phyloP scores from a whole-genome alignment of 2,797 vertebrate genomes.

The Podargus strigoides region DNA sequence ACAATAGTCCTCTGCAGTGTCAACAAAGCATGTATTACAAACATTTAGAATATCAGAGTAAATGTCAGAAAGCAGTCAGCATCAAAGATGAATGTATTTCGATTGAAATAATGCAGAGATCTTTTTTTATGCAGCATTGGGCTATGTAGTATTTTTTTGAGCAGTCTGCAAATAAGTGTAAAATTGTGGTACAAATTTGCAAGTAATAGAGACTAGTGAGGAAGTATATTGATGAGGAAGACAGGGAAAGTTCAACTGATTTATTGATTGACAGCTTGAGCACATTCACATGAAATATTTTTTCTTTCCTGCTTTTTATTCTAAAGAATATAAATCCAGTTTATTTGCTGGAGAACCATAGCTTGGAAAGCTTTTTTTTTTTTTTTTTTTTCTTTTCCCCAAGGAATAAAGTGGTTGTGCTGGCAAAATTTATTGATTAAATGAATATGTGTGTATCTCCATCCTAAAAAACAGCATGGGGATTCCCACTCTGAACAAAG shows the following conservation, averaged over 20 bases:
- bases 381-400: background rate
- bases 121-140: background rate
- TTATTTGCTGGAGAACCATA: background rate
- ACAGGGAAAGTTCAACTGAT: background rate
- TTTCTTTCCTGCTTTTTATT: background rate
- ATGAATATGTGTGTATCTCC: background rate
- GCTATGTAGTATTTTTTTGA: background rate
- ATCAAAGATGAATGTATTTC: background rate
- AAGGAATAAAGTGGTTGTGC: background rate
- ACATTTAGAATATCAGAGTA: background rate
- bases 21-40: background rate
- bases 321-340: background rate
- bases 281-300: background rate
- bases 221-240: background rate
- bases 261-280: background rate
- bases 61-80: background rate
- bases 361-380: background rate
- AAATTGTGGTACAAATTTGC: background rate
- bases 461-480: background rate
- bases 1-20: background rate
- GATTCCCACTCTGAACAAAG: background rate
- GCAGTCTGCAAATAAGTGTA: background rate
- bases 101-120: background rate
- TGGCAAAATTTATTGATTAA: background rate
- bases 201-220: background rate